A percentile compares a stretch with the other conserved stretches of the same genome.
phyloP scores from a whole-genome alignment of 2,888 invertebrate species.

The Patella depressa region DNA sequence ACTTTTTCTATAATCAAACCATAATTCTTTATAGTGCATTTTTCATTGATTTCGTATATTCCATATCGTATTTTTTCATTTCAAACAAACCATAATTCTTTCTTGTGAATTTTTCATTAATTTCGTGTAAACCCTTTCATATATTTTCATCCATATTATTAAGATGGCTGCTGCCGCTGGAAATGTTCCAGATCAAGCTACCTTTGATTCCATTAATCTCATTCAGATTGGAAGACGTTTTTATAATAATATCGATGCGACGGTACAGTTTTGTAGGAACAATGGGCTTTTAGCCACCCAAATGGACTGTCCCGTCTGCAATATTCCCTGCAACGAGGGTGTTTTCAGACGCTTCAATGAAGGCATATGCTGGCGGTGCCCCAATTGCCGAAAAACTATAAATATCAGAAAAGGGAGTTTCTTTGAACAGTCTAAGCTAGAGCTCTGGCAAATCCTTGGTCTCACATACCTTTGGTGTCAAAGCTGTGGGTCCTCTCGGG shows the following conservation, averaged over 20 bases:
- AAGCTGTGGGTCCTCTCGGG: not conserved
- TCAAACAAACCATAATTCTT: no score
- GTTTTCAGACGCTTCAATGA: not conserved
- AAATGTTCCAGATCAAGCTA: not conserved
- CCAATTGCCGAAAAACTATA: not conserved
- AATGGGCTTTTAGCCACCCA: not conserved
- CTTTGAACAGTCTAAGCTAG: slow-evolving; percentile 1
- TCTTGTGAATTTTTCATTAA: no score
- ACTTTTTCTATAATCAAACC: no score
- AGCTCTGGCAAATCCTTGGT: not conserved
- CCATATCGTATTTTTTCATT: no score
- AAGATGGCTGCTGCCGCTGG: not conserved
- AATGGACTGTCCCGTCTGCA: not conserved
- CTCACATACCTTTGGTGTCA: not conserved
- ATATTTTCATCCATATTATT: no score
- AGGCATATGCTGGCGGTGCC: not conserved
- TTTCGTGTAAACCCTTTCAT: no score
- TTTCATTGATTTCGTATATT: no score
- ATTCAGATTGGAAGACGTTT: not conserved
- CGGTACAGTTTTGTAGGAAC: not conserved
- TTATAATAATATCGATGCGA: not conserved
- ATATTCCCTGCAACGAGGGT: not conserved
- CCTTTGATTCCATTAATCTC: slow-evolving; percentile 1
- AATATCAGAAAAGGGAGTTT: not conserved
- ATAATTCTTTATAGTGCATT: no score